phyloP scores from a whole-genome alignment of 2,888 invertebrate species.

The Lacanobia oleracea region DNA sequence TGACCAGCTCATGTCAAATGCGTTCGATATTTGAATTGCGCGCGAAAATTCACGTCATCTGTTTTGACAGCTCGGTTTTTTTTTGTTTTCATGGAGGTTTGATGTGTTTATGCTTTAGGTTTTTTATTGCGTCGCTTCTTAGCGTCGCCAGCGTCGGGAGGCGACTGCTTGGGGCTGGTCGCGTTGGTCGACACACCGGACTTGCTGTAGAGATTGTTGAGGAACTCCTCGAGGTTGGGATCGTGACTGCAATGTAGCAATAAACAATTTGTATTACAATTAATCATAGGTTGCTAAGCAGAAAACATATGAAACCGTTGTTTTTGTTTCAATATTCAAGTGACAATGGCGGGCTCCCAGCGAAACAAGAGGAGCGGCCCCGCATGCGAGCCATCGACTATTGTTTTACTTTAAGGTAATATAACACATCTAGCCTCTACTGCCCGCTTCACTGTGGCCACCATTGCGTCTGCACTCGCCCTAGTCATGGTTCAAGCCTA shows the following conservation, averaged over 20 bases:
- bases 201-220: constrained; percentile 95
- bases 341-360: background rate
- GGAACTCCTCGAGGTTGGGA: constrained; percentile 95
- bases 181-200: constrained; percentile 82
- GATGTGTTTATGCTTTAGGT: constrained; percentile 76
- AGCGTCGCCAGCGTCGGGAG: constrained; percentile 70
- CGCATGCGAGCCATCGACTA: background rate
- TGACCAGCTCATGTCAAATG: constrained; percentile 57
- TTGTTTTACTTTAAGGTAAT: background rate
- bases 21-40: constrained; percentile 64
- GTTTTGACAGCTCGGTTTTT: constrained; percentile 62
- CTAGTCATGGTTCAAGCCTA: too few species aligned
- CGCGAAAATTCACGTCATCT: constrained; percentile 59
- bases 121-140: constrained; percentile 86
- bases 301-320: background rate
- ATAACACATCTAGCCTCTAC: background rate
- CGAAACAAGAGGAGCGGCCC: background rate
- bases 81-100: constrained; percentile 28
- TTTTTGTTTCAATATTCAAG: background rate
- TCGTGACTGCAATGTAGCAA: constrained; percentile 89
- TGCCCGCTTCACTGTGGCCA: background rate
- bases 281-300: background rate
- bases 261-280: background rate
- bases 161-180: constrained; percentile 67
- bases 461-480: too few species aligned